These are phyloP conservation scores for Clarias pachynema DNA, from an alignment of 2,797 vertebrate species.

Conservation along the genomic window DNA sequence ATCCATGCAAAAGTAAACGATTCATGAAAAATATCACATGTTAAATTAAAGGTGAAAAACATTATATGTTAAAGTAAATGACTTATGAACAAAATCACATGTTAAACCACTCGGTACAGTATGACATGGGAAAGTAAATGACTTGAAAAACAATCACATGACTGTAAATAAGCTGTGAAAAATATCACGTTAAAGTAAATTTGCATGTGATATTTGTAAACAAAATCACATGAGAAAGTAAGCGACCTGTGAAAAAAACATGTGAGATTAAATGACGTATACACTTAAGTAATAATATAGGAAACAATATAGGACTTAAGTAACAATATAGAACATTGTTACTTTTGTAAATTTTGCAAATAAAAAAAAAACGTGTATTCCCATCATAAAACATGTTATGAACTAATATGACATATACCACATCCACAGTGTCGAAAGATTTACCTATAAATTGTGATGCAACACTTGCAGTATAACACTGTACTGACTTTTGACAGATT, in stretches of 20 bases:
- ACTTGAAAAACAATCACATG: too few species aligned
- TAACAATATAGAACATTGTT: slow-evolving; percentile 1
- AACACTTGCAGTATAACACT: not conserved
- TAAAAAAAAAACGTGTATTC: not conserved
- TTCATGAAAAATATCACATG: not conserved
- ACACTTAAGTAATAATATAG: too few species aligned
- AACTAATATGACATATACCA: not conserved
- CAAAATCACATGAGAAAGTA: too few species aligned
- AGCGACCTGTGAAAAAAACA: too few species aligned
- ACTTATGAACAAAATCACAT: too few species aligned
- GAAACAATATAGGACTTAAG: not conserved
- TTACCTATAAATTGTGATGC: too few species aligned
- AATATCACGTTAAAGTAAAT: not conserved
- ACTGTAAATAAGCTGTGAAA: too few species aligned
- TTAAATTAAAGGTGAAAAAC: not conserved
- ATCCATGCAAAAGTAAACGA: not conserved
- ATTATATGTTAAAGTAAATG: too few species aligned
- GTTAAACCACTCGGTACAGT: too few species aligned
- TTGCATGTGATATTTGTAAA: too few species aligned
- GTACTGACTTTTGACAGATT: not conserved
- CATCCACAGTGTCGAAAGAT: not conserved
- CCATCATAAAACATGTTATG: not conserved
- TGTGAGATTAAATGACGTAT: too few species aligned
- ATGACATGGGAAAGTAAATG: too few species aligned
- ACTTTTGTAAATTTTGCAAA: not conserved